These are phyloP conservation scores for Gortyna flavago DNA, from an alignment of 2,888 invertebrate genomes.

Conservation along the genomic window DNA sequence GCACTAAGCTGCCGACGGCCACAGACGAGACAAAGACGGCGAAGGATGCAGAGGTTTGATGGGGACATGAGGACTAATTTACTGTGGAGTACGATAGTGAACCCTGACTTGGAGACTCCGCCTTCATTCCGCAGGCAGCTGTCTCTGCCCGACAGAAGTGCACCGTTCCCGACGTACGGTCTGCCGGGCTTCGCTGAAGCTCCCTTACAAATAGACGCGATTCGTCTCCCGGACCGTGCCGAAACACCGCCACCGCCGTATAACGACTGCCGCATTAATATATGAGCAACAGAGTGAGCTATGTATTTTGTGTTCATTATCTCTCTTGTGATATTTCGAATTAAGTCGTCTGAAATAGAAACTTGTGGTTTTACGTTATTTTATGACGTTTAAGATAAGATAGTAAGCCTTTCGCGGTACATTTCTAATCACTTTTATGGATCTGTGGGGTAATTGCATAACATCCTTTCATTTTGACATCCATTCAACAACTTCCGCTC, in stretches of 20 bases:
- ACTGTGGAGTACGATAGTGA: conserved; percentile 81
- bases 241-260: conserved; percentile 89
- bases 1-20: conserved; percentile 74
- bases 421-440: neutral
- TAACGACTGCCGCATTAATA: conserved; percentile 81
- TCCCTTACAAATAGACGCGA: conserved; percentile 77
- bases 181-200: conserved; percentile 75
- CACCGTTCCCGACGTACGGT: conserved; percentile 75
- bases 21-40: conserved; percentile 73
- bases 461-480: neutral
- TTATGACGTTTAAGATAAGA: conserved; percentile 15
- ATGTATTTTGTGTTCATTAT: conserved; percentile 19
- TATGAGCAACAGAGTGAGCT: conserved; percentile 58
- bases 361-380: conserved; percentile 19
- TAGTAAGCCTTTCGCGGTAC: neutral
- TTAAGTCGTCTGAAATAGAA: conserved; percentile 26
- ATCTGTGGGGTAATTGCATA: neutral
- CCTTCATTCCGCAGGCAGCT: conserved; percentile 80
- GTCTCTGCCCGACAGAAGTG: conserved; percentile 78
- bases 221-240: conserved; percentile 76
- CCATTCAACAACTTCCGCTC: neutral
- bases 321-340: conserved; percentile 60
- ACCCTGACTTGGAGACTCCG: conserved; percentile 84
- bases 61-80: conserved; percentile 83
- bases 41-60: conserved; percentile 73